Base-by-base conservation (phyloP, 2,888 invertebrate species). In the Ormyrus labotus region DNA sequence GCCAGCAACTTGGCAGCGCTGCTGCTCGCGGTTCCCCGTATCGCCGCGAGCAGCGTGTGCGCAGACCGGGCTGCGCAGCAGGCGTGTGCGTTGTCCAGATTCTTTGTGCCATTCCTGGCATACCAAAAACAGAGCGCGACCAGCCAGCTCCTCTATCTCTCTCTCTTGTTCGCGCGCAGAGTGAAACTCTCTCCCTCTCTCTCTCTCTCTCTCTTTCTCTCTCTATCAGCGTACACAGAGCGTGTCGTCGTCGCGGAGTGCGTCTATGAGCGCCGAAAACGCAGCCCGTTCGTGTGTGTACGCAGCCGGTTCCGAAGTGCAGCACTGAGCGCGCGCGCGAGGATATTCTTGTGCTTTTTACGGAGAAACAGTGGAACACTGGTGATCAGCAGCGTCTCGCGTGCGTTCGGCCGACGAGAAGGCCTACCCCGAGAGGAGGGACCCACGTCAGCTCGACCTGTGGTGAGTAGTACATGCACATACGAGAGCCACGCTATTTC, bases 81-180 rank as follows among this genome's bases (percentile, higher is more conserved):
- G 94, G 93, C 93, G 94, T 94, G 93, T 95, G 96, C 96, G 96
- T 96, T 96, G 96, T 96, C 96, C 94, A 94, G 96, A 96, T 96
- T 97, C 96, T 96, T 96, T 96, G 96, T 96, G 96, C 95, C 96
- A 97, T 97, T 96, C 96, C 95, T 96, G 94, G 95, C 96, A 97
- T 97, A 96, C 96, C 96, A 96, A 92, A 92, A 92, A 92, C 92
- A 91, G 92, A 91, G 92, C 91, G 89, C 89, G 67, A 71, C 65
- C 55, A 55, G 57, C 55, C 58, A 58, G 48, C 65, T 13, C 48
- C 75, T 34, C 77, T 45, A 55, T 47, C 65, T 74, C 67, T 74
- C 58, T 13, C 48, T 50, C 57, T 57, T 64, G 13, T 19, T 64
- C 68, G 53, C 48, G 8, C 55, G 10, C 61, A 34, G 53, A 34